These are phyloP conservation scores for Asbolus verrucosus DNA, from an alignment of 1,140 invertebrate genomes.

Conservation along the genomic window DNA sequence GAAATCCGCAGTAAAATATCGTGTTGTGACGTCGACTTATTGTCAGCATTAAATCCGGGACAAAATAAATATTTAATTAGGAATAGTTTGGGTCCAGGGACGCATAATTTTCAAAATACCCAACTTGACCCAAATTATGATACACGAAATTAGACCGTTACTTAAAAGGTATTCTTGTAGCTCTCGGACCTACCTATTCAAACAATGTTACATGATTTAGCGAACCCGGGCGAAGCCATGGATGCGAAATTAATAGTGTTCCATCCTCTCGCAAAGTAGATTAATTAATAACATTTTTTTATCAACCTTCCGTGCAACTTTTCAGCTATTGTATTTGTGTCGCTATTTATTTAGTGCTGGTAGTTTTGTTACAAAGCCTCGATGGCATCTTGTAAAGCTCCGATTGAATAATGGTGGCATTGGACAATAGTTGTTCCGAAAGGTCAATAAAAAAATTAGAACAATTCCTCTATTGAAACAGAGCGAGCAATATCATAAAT, in stretches of 20 bases:
- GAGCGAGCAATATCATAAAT: constrained; percentile 42
- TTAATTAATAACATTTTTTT: constrained; percentile 3
- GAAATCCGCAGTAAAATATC: background rate
- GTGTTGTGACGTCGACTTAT: background rate
- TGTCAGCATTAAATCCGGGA: background rate
- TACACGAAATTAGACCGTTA: background rate
- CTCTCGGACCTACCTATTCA: background rate
- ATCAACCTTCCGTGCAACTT: too few relatives aligned
- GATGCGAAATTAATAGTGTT: constrained; percentile 4
- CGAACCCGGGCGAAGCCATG: too few relatives aligned
- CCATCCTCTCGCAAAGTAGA: background rate
- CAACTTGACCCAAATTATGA: background rate
- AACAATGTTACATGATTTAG: background rate
- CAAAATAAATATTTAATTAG: constrained; percentile 23
- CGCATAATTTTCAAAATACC: constrained; percentile 16
- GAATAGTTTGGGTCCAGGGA: background rate
- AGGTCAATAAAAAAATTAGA: constrained; percentile 32
- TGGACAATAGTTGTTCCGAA: background rate
- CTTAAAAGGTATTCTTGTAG: too few relatives aligned
- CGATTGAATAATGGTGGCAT: too few relatives aligned
- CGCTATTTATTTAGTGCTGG: too few relatives aligned
- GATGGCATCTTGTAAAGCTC: too few relatives aligned
- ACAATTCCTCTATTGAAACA: constrained; percentile 37
- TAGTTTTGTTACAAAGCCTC: too few relatives aligned
- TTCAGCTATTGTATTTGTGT: too few relatives aligned